Base-by-base conservation (phyloP, 2,113 vertebrate genomes). In the Hyaena hyaena region DNA sequence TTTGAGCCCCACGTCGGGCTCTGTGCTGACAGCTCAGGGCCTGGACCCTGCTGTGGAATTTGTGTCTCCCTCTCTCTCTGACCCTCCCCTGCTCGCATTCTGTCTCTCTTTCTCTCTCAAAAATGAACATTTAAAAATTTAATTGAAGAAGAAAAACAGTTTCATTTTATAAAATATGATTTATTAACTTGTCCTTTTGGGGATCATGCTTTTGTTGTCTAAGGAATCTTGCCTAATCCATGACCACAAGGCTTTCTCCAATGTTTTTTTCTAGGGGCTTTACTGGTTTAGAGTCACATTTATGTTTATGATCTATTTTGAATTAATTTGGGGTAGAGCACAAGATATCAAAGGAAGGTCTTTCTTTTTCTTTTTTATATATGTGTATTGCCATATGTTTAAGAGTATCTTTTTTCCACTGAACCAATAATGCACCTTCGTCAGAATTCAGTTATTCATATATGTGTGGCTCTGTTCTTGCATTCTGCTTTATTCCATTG, bases 401-500 rank as follows among this genome's bases (percentile, higher is more conserved):
- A 63, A 82, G 16, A 66, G 8, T 1, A 8, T 1, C 7, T 26
- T 93, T 43, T 76, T 26, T 74, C 48, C 24, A 5, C 12, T 80
- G 84, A 31, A 17, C 4, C 21, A 23, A 1, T 15, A 24, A 9
- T 55, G 23, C 7, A 8, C 8, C 7, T 76, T 50, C 53, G n/a
- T 17, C 10, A 39, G 7, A 53, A 61, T 86, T 28, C 48, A 35
- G 4, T 5, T 53, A 4, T 24, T 39, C 28, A 35, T 21, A 0
- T 39, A 35, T 1, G 5, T 8, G 31, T 33, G 16, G 11, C 3
- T 24, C 24, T 14, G 1, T 4, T 19, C 12, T 14, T 39, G 35
- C 53, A 14, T 4, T 90, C 33, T 28, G 19, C 28, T 66, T n/a
- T 39, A 3, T 55, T 71, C 14, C 35, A 15, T 1, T 50, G 24